phyloP scores from a whole-genome alignment of 2,797 vertebrate genomes.

The Enteromius afrohamiltoni region DNA sequence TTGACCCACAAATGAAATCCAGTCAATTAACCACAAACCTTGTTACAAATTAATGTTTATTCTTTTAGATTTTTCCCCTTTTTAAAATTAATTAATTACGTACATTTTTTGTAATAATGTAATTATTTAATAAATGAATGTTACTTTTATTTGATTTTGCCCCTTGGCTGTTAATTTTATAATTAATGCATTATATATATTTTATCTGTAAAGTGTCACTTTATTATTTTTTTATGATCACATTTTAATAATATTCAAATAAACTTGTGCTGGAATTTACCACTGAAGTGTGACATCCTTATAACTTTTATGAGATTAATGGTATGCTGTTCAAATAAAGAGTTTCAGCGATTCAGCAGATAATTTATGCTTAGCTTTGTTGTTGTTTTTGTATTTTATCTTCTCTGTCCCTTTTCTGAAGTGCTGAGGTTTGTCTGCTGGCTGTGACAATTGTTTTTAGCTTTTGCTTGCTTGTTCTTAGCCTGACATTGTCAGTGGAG shows the following conservation, averaged over 20 bases:
- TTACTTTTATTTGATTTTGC: neutral
- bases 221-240: neutral
- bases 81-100: too few relatives aligned
- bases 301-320: constrained; percentile 63
- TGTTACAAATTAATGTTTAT: neutral
- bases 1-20: neutral
- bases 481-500: constrained; percentile 42
- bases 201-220: neutral
- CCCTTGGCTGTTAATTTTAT: neutral
- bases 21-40: neutral
- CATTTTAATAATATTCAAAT: constrained; percentile 39
- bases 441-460: constrained; percentile 44
- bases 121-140: neutral
- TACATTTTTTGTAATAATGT: too few relatives aligned
- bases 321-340: constrained; percentile 49
- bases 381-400: constrained; percentile 55
- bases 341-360: constrained; percentile 61
- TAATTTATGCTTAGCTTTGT: constrained; percentile 68
- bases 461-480: constrained; percentile 36
- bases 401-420: constrained; percentile 40
- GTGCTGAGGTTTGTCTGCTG: constrained; percentile 53
- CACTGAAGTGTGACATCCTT: constrained; percentile 49
- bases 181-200: neutral
- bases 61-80: neutral
- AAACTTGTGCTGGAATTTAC: constrained; percentile 31